phyloP scores from a whole-genome alignment of 2,888 invertebrate species.

The Margaritifera margaritifera region DNA sequence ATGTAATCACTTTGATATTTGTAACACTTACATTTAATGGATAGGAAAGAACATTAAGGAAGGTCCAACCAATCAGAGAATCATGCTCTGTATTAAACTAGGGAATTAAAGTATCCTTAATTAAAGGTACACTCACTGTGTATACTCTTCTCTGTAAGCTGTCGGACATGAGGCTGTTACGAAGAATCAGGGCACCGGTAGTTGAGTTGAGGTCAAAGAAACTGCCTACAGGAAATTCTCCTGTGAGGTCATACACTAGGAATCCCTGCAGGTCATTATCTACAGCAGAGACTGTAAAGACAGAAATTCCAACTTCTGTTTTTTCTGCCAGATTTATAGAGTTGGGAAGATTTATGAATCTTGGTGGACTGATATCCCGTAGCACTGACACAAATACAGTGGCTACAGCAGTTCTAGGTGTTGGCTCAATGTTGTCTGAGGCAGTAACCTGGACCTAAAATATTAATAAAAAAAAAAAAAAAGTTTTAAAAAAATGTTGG shows the following conservation, averaged over 20 bases:
- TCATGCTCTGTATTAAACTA: no score
- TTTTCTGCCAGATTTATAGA: constrained; percentile 51
- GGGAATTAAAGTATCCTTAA: no score
- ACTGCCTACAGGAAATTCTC: constrained; percentile 52
- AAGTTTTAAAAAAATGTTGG: no score
- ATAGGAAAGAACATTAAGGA: no score
- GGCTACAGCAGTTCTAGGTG: constrained; percentile 29
- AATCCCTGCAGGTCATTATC: constrained; percentile 52
- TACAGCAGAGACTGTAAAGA: constrained; percentile 46
- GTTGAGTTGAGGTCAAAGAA: constrained; percentile 45
- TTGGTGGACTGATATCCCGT: constrained; percentile 50
- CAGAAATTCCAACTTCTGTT: constrained; percentile 38
- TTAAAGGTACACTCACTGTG: constrained; percentile 47
- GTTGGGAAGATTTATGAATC: constrained; percentile 53
- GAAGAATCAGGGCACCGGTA: constrained; percentile 42
- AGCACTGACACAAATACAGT: constrained; percentile 56
- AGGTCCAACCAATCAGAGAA: no score
- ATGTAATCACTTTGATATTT: no score
- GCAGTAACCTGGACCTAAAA: constrained; percentile 49
- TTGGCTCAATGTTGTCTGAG: constrained; percentile 39
- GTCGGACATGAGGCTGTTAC: constrained; percentile 53
- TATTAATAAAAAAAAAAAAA: neutral
- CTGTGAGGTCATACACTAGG: constrained; percentile 46
- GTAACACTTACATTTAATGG: no score
- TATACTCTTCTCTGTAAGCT: constrained; percentile 51